A percentile compares a stretch with the other conserved stretches of the same genome.
These are phyloP conservation scores for Riptortus pedestris DNA, from an alignment of 1,140 invertebrate species.

Conservation along the genomic window DNA sequence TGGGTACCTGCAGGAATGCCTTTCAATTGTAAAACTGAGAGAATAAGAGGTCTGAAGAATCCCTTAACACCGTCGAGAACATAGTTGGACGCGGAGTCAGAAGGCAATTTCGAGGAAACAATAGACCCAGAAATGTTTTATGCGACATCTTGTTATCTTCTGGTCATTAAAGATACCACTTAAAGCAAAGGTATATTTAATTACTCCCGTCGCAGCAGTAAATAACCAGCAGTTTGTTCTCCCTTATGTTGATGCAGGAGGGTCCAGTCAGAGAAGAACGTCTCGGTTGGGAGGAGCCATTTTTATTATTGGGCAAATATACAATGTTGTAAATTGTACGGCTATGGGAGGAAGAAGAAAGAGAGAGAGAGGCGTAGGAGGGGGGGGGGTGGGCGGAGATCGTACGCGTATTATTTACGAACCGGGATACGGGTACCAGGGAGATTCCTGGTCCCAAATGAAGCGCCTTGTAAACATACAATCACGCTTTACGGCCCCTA, in stretches of 20 bases:
- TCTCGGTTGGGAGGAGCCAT: no score
- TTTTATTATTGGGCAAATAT: slow-evolving; percentile 1
- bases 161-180: slow-evolving; percentile 1
- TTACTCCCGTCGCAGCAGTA: not conserved
- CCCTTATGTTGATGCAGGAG: no score
- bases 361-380: no score
- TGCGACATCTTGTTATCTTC: not conserved
- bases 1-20: no score
- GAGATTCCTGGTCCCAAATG: not conserved
- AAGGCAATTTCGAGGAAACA: slow-evolving; percentile 1
- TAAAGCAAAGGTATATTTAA: not conserved
- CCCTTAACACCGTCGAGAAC: no score
- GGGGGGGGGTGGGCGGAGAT: no score
- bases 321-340: not conserved
- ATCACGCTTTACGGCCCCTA: not conserved
- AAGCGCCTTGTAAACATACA: not conserved
- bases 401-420: not conserved
- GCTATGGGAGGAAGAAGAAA: no score
- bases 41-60: no score
- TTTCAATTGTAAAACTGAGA: no score
- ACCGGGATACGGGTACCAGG: no score
- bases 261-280: no score
- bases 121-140: not conserved
- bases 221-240: not conserved
- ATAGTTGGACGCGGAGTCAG: no score